Conservation (phyloP, 2,888 invertebrate species). For the Criorhina ranunculi region DNA sequence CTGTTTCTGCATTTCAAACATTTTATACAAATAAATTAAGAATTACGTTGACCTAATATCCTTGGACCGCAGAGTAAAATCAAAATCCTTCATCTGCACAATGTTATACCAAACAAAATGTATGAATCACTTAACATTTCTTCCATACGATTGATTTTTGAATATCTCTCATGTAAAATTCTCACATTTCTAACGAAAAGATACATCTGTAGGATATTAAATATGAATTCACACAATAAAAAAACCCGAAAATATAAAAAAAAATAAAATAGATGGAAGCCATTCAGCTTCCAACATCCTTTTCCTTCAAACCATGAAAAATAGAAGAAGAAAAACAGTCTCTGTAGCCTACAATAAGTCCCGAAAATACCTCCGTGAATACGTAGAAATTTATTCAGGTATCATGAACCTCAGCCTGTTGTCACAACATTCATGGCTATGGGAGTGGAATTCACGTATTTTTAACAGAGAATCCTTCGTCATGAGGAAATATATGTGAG, state of each 20-base stretch:
- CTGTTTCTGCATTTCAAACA: too few relatives aligned
- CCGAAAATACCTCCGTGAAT: neutral
- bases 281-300: neutral
- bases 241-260: conserved; percentile 1
- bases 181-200: neutral
- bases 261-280: neutral
- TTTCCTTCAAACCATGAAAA: neutral
- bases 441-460: neutral
- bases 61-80: too few relatives aligned
- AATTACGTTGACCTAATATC: too few relatives aligned
- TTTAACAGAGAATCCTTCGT: neutral
- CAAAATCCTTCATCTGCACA: conserved; percentile 2
- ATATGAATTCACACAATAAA: conserved; percentile 14
- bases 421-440: conserved; percentile 10
- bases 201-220: conserved; percentile 40
- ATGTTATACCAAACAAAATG: neutral
- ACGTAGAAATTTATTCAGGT: neutral
- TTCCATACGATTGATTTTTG: neutral
- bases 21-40: too few relatives aligned
- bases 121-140: conserved; percentile 21
- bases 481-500: neutral
- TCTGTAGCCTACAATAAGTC: neutral
- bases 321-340: neutral
- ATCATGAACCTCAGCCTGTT: neutral
- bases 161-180: conserved; percentile 15